Evolutionary conservation across 2,113 vertebrate genomes (phyloP).

Genomic region (Rhynchopsitta pachyrhyncha): DNA sequence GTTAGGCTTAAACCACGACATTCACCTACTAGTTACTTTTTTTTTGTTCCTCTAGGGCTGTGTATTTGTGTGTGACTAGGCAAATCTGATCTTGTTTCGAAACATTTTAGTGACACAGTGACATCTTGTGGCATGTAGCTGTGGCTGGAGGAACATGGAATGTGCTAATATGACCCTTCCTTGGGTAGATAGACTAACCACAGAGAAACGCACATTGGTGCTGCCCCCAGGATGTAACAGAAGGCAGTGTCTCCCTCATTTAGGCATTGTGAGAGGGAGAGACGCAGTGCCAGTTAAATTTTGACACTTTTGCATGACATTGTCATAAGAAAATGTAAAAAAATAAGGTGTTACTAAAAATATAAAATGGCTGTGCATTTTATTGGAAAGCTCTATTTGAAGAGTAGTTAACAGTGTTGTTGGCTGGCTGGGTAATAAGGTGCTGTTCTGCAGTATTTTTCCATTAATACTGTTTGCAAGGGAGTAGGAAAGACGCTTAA

Average conservation of each 20-base stretch:
- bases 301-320: background rate
- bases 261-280: background rate
- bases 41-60: background rate
- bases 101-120: conserved; percentile 35
- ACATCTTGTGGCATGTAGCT: conserved; percentile 53
- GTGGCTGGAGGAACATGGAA: background rate
- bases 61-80: background rate
- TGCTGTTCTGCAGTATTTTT: background rate
- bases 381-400: background rate
- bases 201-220: background rate
- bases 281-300: background rate
- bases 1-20: too few relatives aligned
- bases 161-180: background rate
- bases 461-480: background rate
- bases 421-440: background rate
- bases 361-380: background rate
- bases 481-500: background rate
- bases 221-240: background rate
- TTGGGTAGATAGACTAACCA: background rate
- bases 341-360: background rate
- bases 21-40: background rate
- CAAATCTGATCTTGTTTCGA: background rate
- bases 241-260: background rate
- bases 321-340: background rate
- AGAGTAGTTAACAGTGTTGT: background rate